Evolutionary conservation across 1,140 invertebrate genomes (phyloP).

Genomic region (Bombus vancouverensis): DNA sequence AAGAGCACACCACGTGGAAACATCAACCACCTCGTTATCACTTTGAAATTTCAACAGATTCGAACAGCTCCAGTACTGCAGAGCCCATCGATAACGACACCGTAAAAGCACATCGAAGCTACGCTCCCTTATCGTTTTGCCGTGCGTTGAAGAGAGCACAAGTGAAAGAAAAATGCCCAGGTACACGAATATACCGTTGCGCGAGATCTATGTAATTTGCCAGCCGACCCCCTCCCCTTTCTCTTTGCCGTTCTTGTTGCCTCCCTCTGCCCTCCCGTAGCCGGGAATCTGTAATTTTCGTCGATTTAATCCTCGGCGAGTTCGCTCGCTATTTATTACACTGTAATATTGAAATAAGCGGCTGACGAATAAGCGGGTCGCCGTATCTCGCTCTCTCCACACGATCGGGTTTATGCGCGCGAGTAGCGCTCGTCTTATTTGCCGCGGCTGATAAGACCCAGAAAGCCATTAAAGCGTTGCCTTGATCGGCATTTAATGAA

Average conservation of each 20-base stretch:
- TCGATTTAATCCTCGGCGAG: slow-evolving; percentile 46
- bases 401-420: background rate
- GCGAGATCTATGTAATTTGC: slow-evolving; percentile 45
- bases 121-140: too few relatives aligned
- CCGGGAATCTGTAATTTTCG: slow-evolving; percentile 48
- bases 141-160: too few relatives aligned
- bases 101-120: too few relatives aligned
- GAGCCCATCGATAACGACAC: too few relatives aligned
- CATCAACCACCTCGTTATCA: too few relatives aligned
- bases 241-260: background rate
- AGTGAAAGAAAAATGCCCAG: slow-evolving; percentile 3
- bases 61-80: too few relatives aligned
- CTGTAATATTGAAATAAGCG: slow-evolving; percentile 55
- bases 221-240: background rate
- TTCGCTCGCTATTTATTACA: slow-evolving; percentile 51
- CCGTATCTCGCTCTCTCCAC: background rate
- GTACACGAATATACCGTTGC: slow-evolving; percentile 14
- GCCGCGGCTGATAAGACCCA: slow-evolving; percentile 35
- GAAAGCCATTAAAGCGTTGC: slow-evolving; percentile 43
- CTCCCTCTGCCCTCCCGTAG: too few relatives aligned
- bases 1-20: too few relatives aligned
- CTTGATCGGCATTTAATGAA: slow-evolving; percentile 74
- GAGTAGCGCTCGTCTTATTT: background rate
- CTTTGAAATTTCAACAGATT: too few relatives aligned
- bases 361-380: slow-evolving; percentile 39